Evolutionary conservation across 2,797 vertebrate genomes (phyloP), one percentile per base, ranked within the genome.

Genomic region (Semaprochilodus insignis): DNA sequence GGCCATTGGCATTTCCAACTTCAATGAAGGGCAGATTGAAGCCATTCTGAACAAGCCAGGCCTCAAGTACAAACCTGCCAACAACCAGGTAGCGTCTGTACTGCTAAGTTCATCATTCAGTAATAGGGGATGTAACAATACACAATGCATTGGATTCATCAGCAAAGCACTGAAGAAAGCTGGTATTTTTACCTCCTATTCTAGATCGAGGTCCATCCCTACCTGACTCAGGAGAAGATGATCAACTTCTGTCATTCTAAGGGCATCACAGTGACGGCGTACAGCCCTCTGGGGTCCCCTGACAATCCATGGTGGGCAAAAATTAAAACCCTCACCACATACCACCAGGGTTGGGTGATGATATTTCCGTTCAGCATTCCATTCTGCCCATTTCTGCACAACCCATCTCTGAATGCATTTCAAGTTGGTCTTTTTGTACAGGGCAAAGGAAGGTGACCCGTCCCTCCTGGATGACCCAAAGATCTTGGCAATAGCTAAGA

Each of bases 1-100:
- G 91, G 94, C 97, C 1, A 95, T 99, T 17, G 98, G 97, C 0
- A 11, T 99, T 74, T 99, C 98, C 74, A 99, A 99, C 91, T 99
- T 99, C 82, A 99, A 97, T 92, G 95, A 83, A 72, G 91, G 94
- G 1, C 97, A 99, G 90, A 93, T 94, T 4, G 97, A 98, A 87
- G 91, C 92, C 27, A 86, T 99, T 80, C 90, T 99, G 83, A 97
- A 95, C 90, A 99, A 98, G 80, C 97, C 96, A 0, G 95, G 94
- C 14, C 93, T 99, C 71, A 99, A 97, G 40, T 88, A 98, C 83
- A 97, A 96, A 81, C 98, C 98, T 23, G 96, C 94, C 16, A 96
- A 88, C 89, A 96, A 97, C 86, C 98, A 99, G 97, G 98, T 99
- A 77, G 2, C 44, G 11, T 23, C 34, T 86, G 6, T 40, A 13